phyloP scores from a whole-genome alignment of 2,113 vertebrate genomes.

The Aspidoscelis tigris region DNA sequence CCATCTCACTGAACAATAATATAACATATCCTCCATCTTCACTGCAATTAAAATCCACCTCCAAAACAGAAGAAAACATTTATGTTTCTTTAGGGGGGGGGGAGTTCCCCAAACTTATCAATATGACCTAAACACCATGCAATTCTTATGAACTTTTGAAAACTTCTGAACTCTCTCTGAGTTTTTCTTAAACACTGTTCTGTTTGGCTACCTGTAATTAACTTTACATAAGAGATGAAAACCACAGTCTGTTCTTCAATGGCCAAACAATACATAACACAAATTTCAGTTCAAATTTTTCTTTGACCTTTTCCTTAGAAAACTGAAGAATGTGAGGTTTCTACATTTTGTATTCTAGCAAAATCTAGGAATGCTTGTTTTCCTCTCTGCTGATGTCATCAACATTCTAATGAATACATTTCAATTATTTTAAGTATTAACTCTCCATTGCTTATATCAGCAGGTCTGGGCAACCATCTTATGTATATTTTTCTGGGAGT shows the following conservation, averaged over 20 bases:
- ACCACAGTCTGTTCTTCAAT: neutral
- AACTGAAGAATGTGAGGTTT: neutral
- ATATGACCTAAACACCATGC: neutral
- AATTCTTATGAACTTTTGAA: neutral
- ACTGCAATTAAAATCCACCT: no score
- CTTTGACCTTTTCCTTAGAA: neutral
- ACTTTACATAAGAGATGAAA: neutral
- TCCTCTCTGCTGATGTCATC: neutral
- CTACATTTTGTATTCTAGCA: neutral
- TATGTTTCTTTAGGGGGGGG: no score
- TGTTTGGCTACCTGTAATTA: neutral
- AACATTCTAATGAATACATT: neutral
- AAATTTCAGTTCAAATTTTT: neutral
- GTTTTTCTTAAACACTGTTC: neutral
- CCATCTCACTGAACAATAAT: no score
- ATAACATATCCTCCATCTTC: no score
- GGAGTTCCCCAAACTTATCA: neutral
- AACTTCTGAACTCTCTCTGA: slow-evolving; percentile 7
- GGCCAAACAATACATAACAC: slow-evolving; percentile 8
- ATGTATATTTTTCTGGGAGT: neutral
- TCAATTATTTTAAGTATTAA: neutral
- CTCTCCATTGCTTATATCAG: neutral
- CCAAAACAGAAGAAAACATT: no score
- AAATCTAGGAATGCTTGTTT: neutral
- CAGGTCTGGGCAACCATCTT: neutral